phyloP scores from a whole-genome alignment of 2,888 invertebrate species.

The Eudemis profundana region DNA sequence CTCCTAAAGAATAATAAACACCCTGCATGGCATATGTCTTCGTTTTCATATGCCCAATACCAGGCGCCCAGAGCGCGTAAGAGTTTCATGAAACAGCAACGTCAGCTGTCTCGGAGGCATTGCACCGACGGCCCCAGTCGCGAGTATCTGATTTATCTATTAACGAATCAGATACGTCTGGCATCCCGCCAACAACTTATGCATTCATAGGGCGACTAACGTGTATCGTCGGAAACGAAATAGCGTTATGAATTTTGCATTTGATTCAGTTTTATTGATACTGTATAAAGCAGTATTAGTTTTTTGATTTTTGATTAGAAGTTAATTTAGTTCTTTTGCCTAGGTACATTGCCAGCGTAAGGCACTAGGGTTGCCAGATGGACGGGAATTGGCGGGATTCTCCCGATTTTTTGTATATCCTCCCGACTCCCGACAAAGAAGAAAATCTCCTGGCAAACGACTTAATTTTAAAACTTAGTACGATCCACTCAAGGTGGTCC shows the following conservation, averaged over 20 bases:
- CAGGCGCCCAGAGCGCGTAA: slow-evolving; percentile 18
- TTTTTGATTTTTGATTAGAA: slow-evolving; percentile 3
- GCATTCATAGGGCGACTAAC: slow-evolving; percentile 59
- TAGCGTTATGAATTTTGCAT: slow-evolving; percentile 31
- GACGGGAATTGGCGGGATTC: too few relatives aligned
- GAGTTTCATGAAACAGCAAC: slow-evolving; percentile 18
- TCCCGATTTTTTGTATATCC: too few relatives aligned
- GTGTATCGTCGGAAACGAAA: slow-evolving; percentile 49
- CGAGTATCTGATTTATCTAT: slow-evolving; percentile 63
- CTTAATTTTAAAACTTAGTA: too few relatives aligned
- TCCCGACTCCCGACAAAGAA: too few relatives aligned
- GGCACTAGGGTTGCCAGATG: too few relatives aligned
- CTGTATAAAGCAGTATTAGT: background rate
- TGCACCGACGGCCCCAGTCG: slow-evolving; percentile 12
- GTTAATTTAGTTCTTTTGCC: too few relatives aligned
- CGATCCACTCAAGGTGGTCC: too few relatives aligned
- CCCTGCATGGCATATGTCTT: background rate
- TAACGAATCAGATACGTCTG: slow-evolving; percentile 62
- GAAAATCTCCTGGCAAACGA: too few relatives aligned
- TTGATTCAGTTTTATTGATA: slow-evolving; percentile 18
- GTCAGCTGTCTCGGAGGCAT: slow-evolving; percentile 13
- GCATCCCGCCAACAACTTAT: slow-evolving; percentile 53
- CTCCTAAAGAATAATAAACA: too few relatives aligned
- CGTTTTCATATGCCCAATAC: background rate
- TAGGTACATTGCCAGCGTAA: too few relatives aligned